phyloP scores from a whole-genome alignment of 2,797 vertebrate genomes.

The Glossophaga mutica region DNA sequence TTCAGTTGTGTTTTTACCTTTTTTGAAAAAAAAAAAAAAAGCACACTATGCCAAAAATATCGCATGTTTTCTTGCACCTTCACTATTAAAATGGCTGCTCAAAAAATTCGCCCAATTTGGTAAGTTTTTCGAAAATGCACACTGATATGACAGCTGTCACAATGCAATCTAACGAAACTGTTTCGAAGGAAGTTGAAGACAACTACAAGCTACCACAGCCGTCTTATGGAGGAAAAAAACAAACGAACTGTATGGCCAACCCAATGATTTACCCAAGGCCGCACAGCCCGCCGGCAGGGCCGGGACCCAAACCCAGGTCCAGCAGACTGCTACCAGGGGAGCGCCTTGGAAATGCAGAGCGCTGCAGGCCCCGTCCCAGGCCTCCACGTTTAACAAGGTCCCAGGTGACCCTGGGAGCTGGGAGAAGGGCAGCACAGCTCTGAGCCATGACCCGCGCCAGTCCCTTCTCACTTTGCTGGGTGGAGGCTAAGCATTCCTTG shows the following conservation, averaged over 20 bases:
- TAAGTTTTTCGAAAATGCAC: neutral
- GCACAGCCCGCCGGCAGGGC: neutral
- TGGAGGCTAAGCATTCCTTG: fast-evolving
- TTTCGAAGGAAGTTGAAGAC: neutral
- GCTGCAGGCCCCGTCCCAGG: neutral
- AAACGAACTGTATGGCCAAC: neutral
- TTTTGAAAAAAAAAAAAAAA: neutral
- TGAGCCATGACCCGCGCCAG: fast-evolving
- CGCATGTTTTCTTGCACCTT: too few species aligned
- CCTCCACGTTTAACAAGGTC: neutral
- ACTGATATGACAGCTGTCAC: neutral
- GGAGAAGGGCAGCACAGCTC: fast-evolving
- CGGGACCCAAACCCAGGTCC: neutral
- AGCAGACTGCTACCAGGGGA: neutral
- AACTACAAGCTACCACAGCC: too few species aligned
- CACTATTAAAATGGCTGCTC: neutral
- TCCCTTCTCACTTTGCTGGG: neutral
- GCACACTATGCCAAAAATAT: neutral
- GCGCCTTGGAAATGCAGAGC: neutral
- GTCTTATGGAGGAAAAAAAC: neutral
- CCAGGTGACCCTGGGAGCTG: fast-evolving
- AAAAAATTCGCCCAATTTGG: neutral
- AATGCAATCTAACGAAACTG: neutral
- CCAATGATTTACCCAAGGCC: neutral
- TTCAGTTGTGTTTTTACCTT: neutral